Conservation (phyloP, 2,888 invertebrate species). For the Pocota personata region DNA sequence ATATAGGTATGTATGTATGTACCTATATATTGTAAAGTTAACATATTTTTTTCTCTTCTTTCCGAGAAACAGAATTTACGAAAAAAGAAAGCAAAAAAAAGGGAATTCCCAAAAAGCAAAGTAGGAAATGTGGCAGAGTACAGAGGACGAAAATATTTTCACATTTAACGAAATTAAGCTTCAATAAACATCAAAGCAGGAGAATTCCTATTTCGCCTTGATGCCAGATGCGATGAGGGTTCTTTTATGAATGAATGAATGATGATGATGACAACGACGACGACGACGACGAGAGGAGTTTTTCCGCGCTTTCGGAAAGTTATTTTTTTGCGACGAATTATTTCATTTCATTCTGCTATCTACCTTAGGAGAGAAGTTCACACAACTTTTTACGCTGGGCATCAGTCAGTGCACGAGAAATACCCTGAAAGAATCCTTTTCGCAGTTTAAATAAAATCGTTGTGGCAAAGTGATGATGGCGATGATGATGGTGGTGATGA, state of each 20-base stretch:
- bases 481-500: conserved; percentile 22
- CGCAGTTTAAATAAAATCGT: conserved; percentile 45
- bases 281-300: conserved; percentile 19
- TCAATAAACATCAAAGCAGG: conserved; percentile 61
- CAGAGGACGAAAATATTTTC: conserved; percentile 50
- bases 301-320: conserved; percentile 5
- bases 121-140: conserved; percentile 10
- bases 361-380: conserved; percentile 5
- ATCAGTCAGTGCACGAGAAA: conserved; percentile 23
- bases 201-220: conserved; percentile 55
- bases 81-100: too few relatives aligned
- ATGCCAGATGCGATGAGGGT: conserved; percentile 48
- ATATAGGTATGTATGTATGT: not conserved
- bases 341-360: conserved; percentile 26
- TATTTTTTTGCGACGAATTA: conserved; percentile 33
- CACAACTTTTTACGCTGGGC: conserved; percentile 31
- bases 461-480: conserved; percentile 25
- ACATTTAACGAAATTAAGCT: conserved; percentile 65
- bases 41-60: not conserved
- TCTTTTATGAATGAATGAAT: conserved; percentile 59
- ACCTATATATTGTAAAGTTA: not conserved
- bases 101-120: conserved; percentile 8
- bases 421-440: conserved; percentile 41
- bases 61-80: not conserved
- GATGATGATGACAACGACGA: conserved; percentile 39